phyloP scores from a whole-genome alignment of 1,140 invertebrate genomes.

The Paramacrobiotus metropolitanus region DNA sequence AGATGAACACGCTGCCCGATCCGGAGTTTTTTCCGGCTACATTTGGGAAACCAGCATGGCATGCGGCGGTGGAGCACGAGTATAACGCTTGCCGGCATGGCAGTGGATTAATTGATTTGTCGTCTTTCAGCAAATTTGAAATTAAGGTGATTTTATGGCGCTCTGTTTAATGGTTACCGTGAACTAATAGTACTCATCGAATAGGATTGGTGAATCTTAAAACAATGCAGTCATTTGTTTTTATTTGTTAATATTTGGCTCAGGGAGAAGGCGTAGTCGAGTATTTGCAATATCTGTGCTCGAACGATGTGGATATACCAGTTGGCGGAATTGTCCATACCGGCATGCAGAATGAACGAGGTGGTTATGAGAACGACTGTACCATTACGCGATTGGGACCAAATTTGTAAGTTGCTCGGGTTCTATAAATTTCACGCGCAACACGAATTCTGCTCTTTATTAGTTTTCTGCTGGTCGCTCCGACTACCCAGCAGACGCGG shows the following conservation, averaged over 20 bases:
- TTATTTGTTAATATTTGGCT: constrained; percentile 24
- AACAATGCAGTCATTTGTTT: not conserved
- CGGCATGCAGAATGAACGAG: constrained; percentile 83
- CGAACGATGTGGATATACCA: constrained; percentile 84
- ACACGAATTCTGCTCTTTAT: not conserved
- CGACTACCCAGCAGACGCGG: constrained; percentile 84
- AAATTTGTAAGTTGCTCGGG: constrained; percentile 47
- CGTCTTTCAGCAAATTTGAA: constrained; percentile 91
- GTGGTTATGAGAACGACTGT: constrained; percentile 96
- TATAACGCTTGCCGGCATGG: constrained; percentile 80
- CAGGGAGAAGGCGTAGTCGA: constrained; percentile 67
- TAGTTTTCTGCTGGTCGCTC: constrained; percentile 95
- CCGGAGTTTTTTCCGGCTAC: constrained; percentile 11
- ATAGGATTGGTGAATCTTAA: constrained; percentile 23
- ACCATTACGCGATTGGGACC: constrained; percentile 62
- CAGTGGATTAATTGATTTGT: constrained; percentile 84
- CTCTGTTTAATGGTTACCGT: not conserved
- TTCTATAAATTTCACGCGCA: not conserved
- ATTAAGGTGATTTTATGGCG: constrained; percentile 35
- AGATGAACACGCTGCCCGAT: constrained; percentile 17
- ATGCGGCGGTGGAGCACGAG: constrained; percentile 60
- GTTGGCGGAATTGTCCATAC: constrained; percentile 86
- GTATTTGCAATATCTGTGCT: constrained; percentile 73
- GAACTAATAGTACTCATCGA: not conserved
- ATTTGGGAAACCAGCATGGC: constrained; percentile 65